Evolutionary conservation across 2,888 invertebrate genomes (phyloP), one percentile per base, ranked within the genome.

Genomic region (Tipula lateralis): DNA sequence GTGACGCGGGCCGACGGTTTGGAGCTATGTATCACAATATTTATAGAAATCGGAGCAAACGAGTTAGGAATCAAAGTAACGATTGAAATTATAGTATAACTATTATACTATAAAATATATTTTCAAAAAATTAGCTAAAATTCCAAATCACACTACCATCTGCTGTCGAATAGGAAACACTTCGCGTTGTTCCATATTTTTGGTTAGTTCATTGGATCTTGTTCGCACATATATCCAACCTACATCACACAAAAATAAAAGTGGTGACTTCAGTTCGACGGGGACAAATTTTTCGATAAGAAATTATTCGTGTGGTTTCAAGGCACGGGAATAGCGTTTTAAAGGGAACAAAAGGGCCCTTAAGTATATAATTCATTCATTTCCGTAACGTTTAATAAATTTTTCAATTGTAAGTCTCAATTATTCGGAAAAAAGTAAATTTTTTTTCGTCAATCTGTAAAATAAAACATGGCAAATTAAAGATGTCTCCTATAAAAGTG

Each of bases 381-480:
- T 66, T 66, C 24, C 24, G 66, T 24, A 1, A 24, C 3, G 9
- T 66, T 24, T 12, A 66, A 66, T 24, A 24, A 66, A 24, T 66
- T 66, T 24, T 66, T 66, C 66, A 24, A 66, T 66, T 66, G 66
- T 9, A 24, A 66, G 24, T 66, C 3, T 66, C 24, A 50, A 50
- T 50, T 82, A 82, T 82, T 82, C 32, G 29, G n/a, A 82, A 30
- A 82, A 82, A 82, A 82, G 13, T 82, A 30, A 32, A 82, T 83
- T 44, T 30, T 84, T 84, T 44, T 84, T 84, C 34, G 19, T 50
- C 13, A 84, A 44, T 39, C 24, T 44, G 24, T 39, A 44, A 39
- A 66, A 66, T 86, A 87, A 90, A 90, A 89, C 90, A 90, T 90
- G 90, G 90, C 89, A 88, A 90, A 89, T 86, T 90, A 90, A 90